phyloP scores from a whole-genome alignment of 2,113 vertebrate species.

The Hemibagrus wyckioides region DNA sequence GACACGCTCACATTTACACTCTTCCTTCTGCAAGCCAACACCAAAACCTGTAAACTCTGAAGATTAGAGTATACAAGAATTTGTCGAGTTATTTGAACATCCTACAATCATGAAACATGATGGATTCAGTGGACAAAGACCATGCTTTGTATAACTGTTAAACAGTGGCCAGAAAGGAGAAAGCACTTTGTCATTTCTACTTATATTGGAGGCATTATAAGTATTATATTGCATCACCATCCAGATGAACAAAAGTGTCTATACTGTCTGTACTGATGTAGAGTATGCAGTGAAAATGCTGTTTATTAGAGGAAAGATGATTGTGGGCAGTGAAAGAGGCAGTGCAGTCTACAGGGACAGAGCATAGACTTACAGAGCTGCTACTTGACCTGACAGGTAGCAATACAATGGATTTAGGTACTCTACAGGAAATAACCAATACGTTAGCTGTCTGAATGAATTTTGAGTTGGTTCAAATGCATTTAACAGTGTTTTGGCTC shows the following conservation, averaged over 20 bases:
- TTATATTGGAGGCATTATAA: conserved; percentile 6
- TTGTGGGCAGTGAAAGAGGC: background rate
- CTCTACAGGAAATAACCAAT: conserved; percentile 5
- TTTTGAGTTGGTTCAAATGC: conserved; percentile 24
- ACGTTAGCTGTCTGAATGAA: background rate
- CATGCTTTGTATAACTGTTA: conserved; percentile 10
- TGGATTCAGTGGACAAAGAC: background rate
- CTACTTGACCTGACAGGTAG: background rate
- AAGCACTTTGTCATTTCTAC: background rate
- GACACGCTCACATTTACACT: conserved; percentile 30
- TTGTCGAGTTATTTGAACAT: background rate
- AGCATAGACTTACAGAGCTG: background rate
- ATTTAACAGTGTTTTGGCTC: conserved; percentile 7
- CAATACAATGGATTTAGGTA: conserved; percentile 19
- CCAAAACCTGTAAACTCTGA: conserved; percentile 20
- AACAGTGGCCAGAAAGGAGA: conserved; percentile 12
- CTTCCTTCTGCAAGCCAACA: conserved; percentile 36
- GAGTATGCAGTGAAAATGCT: background rate
- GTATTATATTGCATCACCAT: background rate
- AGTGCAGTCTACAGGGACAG: background rate
- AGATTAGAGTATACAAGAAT: conserved; percentile 9
- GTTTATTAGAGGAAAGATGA: background rate
- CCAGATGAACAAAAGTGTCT: conserved; percentile 2
- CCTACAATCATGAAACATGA: conserved; percentile 9
- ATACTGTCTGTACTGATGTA: conserved; percentile 7